Conservation (phyloP, 1,140 invertebrate genomes). For the Drosophila lacteicornis region DNA sequence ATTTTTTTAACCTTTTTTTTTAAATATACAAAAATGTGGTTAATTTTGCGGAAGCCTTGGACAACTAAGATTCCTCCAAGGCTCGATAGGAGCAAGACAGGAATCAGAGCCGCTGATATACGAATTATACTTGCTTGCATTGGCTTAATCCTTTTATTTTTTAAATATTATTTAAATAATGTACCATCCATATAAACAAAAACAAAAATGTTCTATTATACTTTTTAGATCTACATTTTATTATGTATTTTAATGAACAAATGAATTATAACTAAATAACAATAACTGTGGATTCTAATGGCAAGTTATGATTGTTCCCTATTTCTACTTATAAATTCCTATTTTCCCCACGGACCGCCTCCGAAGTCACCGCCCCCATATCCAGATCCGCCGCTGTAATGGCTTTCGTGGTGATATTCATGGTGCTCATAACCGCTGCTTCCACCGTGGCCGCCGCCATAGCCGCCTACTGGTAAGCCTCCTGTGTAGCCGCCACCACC, state of each 20-base stretch:
- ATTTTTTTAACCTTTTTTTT: no score
- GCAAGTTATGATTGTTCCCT: slow-evolving; percentile 18
- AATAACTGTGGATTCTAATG: slow-evolving; percentile 47
- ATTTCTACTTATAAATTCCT: slow-evolving; percentile 4
- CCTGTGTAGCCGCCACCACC: slow-evolving; percentile 37
- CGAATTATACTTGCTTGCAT: no score
- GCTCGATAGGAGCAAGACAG: no score
- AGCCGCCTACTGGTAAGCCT: slow-evolving; percentile 25
- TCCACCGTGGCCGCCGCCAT: slow-evolving; percentile 20
- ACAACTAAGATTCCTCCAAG: no score
- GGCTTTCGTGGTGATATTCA: slow-evolving; percentile 66
- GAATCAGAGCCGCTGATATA: no score
- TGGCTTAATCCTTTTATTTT: no score
- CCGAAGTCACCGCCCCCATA: slow-evolving; percentile 41
- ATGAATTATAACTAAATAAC: slow-evolving; percentile 67
- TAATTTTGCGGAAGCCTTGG: no score
- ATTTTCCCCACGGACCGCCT: slow-evolving; percentile 64
- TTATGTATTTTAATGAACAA: slow-evolving; percentile 7
- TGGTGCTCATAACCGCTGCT: slow-evolving; percentile 69
- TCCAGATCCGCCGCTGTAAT: slow-evolving; percentile 55
- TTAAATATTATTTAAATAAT: no score
- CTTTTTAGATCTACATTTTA: not conserved
- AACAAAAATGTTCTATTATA: not conserved
- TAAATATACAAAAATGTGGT: no score
- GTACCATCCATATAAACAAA: no score